These are phyloP conservation scores for Diadumene lineata DNA, from an alignment of 92 coral and sea anemone genomes.

Conservation along the genomic window DNA sequence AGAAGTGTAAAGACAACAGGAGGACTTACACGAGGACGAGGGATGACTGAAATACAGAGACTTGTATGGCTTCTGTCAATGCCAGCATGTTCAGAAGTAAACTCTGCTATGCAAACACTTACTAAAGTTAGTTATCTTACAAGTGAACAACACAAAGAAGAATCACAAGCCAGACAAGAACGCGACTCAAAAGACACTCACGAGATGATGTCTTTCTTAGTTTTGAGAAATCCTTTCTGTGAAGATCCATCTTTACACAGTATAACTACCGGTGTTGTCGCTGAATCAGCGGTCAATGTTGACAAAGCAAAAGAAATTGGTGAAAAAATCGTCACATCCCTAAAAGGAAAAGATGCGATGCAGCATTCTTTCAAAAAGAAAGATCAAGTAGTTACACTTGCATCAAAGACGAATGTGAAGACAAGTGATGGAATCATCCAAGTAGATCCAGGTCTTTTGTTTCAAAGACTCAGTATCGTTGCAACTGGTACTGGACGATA, in stretches of 20 bases:
- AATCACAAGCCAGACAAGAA: slow-evolving; percentile 12
- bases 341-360: slow-evolving; percentile 31
- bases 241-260: not conserved
- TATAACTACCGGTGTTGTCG: slow-evolving; percentile 41
- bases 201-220: not conserved
- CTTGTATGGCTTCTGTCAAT: slow-evolving; percentile 43
- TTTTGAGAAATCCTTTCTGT: slow-evolving; percentile 11
- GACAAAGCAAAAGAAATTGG: slow-evolving; percentile 36
- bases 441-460: slow-evolving; percentile 54
- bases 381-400: slow-evolving; percentile 48
- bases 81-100: slow-evolving; percentile 37
- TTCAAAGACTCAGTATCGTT: slow-evolving; percentile 50
- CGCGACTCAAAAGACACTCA: slow-evolving; percentile 25
- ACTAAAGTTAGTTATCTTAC: slow-evolving; percentile 4
- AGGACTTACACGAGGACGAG: slow-evolving; percentile 56
- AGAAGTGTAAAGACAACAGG: slow-evolving; percentile 47
- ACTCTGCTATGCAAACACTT: slow-evolving; percentile 24
- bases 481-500: slow-evolving; percentile 45
- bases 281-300: slow-evolving; percentile 33
- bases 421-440: slow-evolving; percentile 49
- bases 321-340: slow-evolving; percentile 11
- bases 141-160: slow-evolving; percentile 15
- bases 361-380: slow-evolving; percentile 38
- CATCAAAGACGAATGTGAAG: slow-evolving; percentile 42
- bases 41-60: slow-evolving; percentile 47